phyloP scores from a whole-genome alignment of 1,140 invertebrate species.

The Brachionus asplanchnoidis region DNA sequence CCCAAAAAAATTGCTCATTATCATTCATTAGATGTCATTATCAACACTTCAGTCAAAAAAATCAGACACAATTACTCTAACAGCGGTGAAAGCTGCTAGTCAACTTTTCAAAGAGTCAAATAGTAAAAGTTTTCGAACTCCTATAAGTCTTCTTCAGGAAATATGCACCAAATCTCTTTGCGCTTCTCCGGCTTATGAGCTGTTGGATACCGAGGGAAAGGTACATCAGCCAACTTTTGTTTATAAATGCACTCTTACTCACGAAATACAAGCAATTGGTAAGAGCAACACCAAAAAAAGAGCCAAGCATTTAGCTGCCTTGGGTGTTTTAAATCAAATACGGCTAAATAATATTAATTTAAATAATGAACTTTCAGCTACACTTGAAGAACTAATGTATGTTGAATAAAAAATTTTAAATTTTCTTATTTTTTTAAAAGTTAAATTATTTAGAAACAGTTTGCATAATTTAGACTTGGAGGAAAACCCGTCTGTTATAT shows the following conservation, averaged over 20 bases:
- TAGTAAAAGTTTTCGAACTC: conserved; percentile 32
- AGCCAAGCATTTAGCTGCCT: conserved; percentile 26
- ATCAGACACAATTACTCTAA: background rate
- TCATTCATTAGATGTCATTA: background rate
- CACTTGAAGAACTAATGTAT: background rate
- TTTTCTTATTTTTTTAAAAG: background rate
- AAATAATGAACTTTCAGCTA: background rate
- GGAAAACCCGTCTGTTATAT: conserved; percentile 1
- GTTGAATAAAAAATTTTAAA: background rate
- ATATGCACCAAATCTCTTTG: conserved; percentile 7
- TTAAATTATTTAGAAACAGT: background rate
- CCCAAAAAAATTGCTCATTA: no score
- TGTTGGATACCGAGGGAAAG: conserved; percentile 16
- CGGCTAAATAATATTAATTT: background rate
- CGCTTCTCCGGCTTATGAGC: background rate
- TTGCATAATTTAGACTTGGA: conserved; percentile 3
- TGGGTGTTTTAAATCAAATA: background rate
- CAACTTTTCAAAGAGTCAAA: conserved; percentile 22
- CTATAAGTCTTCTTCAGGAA: conserved; percentile 27
- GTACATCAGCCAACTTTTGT: conserved; percentile 37
- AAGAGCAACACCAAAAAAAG: conserved; percentile 21
- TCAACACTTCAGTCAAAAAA: background rate
- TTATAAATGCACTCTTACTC: background rate
- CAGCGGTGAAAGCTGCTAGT: background rate
- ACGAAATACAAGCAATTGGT: background rate